phyloP scores from a whole-genome alignment of 2,888 invertebrate genomes.

The Rhorus exstirpatorius region DNA sequence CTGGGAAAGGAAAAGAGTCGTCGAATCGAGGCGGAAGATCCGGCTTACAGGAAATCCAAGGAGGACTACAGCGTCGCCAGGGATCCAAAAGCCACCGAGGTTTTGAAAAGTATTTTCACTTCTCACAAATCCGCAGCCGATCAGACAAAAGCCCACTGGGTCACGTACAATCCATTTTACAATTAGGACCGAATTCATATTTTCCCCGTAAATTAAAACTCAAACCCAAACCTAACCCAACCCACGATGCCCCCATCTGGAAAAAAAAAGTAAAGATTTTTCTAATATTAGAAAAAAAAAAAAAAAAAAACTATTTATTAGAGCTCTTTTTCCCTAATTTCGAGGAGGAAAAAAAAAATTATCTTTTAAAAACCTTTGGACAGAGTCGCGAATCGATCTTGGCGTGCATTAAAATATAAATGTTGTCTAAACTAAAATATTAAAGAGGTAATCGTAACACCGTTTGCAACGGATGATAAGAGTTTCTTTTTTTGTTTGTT shows the following conservation, averaged over 20 bases:
- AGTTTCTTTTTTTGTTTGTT: constrained; percentile 2
- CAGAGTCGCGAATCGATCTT: constrained; percentile 19
- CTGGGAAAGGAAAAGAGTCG: constrained; percentile 77
- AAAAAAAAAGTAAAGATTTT: too few species aligned
- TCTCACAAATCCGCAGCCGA: constrained; percentile 94
- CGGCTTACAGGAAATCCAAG: constrained; percentile 92
- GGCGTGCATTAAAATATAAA: constrained; percentile 25
- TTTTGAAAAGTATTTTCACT: constrained; percentile 98
- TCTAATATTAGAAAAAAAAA: constrained; percentile 1
- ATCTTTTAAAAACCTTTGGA: constrained; percentile 27
- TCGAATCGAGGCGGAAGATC: constrained; percentile 87
- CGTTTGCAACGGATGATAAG: constrained; percentile 2
- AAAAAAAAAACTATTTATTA: constrained; percentile 51
- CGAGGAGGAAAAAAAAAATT: constrained; percentile 9
- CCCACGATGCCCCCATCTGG: too few species aligned
- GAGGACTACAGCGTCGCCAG: constrained; percentile 94
- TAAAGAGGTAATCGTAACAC: constrained; percentile 2
- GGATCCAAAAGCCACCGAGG: constrained; percentile 95
- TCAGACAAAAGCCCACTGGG: constrained; percentile 97
- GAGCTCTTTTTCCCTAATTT: constrained; percentile 32
- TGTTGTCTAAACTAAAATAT: constrained; percentile 21
- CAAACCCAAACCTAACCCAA: too few species aligned
- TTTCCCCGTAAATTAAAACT: not conserved
- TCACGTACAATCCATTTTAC: constrained; percentile 98
- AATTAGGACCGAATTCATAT: constrained; percentile 80